Base-by-base conservation (phyloP, 2,888 invertebrate species). In the Melanotus villosus region DNA sequence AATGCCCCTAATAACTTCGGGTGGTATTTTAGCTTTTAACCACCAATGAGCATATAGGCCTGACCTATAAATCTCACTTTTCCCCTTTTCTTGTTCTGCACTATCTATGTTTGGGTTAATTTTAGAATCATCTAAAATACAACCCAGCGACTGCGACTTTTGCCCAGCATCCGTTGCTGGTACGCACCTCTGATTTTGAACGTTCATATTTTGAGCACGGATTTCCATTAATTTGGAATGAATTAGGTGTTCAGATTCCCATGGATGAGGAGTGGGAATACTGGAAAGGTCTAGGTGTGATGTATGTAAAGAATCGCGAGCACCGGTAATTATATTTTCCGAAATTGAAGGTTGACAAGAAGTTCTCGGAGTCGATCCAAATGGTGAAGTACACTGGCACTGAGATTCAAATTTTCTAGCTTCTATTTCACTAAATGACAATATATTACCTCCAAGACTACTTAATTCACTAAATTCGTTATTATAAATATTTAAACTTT, bases 1-100 rank as follows among this genome's bases (percentile, higher is more conserved):
- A 78, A 85, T 85, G 54, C 84, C 85, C 69, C 78, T 80, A 72
- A 85, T 86, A 84, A 90, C 88, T 79, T 87, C 87, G 76, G 88
- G 89, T 74, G 93, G 93, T 82, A 94, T 88, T 81, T 92, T 92
- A 82, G 93, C 93, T 88, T 95, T 95, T 87, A 95, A 91, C 94
- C 95, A 95, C 95, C 95, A 95, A 87, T 95, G 95, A 73, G 94
- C 95, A 85, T 95, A 95, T 85, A 95, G 87, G 80, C 94, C 94
- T 52, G 94, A 94, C 69, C 92, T 92, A 85, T 92, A 95, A 81
- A 92, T 87, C 84, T 88, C 84, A 76, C 86, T 86, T 74, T 84
- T 82, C 74, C 85, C 84, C 60, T 83, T 81, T 77, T 84, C 86
- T 19, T 56, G 36, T 26, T 68, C 65, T 47, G 32, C 30, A n/a